Base-by-base conservation (phyloP, 2,888 invertebrate species). In the Bellardia pandia region DNA sequence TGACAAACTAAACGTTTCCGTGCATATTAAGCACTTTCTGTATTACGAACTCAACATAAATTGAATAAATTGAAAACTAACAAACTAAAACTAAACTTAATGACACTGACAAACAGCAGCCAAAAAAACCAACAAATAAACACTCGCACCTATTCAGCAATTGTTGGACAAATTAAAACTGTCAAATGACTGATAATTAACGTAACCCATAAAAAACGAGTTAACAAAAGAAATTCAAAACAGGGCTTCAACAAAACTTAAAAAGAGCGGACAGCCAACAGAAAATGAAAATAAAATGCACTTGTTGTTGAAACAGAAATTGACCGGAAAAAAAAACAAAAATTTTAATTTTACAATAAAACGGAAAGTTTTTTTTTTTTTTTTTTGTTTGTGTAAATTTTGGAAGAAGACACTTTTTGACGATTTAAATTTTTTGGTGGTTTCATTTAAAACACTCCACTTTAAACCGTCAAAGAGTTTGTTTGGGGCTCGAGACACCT, bases 391-490 rank as follows among this genome's bases (percentile, higher is more conserved):
- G 4, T n/a, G 64, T 56, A 8, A 7, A 42, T 0, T 37, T n/a
- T 74, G 51, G 23, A 62, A 53, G 53, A 69, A 64, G 45, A 48
- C 48, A 51, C n/a, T 71, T 40, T 14, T 40, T 14, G 60, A 53
- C 72, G 53, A 74, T 86, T 69, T 56, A 75, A 53, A 75, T 30
- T 53, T 78, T 78, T 86, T 56, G 64, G 48, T 76, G 14, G 69
- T 51, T 76, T 75, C 33, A 69, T 68, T 78, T 62, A 74, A 58
- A 75, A 64, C 82, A 86, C 48, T 85, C 53, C 56, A 58, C 71
- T 80, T 76, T 13, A 64, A 72, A 80, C 69, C 68, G 78, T 71
- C 51, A 64, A 79, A 62, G 51, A 11, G 79, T 53, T 45, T 45
- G 60, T 75, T 68, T 74, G 60, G 69, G 48, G 33, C 40, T 45